Conservation (phyloP, 2,113 vertebrate species). For the Eretmochelys imbricata region DNA sequence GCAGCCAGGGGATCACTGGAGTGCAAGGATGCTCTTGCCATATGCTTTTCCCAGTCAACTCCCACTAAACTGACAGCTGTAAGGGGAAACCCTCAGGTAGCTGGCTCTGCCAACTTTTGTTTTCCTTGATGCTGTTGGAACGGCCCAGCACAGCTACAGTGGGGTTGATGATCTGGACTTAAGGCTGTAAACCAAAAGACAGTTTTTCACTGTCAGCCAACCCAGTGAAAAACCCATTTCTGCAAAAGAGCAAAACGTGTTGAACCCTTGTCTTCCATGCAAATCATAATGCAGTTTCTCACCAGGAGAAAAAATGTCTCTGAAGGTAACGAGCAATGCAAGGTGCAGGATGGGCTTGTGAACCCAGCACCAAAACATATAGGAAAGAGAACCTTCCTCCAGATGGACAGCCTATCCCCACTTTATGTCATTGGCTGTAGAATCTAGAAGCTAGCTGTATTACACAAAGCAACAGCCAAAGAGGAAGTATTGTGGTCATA, state of each 20-base stretch:
- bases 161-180: not conserved
- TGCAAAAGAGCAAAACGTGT: not conserved
- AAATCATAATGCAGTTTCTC: not conserved
- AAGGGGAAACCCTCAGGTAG: not conserved
- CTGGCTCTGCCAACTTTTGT: not conserved
- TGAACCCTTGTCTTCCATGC: not conserved
- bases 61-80: not conserved
- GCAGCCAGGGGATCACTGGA: not conserved
- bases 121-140: not conserved
- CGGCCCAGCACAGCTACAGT: rapidly evolving
- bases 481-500: not conserved
- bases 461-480: not conserved
- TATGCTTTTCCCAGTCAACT: rapidly evolving
- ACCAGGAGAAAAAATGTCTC: not conserved
- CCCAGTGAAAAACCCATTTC: not conserved
- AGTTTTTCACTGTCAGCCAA: not conserved
- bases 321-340: not conserved
- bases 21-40: not conserved
- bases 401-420: not conserved
- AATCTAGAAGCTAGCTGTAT: not conserved
- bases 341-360: not conserved
- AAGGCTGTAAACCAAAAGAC: not conserved
- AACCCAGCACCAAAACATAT: not conserved
- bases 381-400: not conserved
- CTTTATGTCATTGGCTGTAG: not conserved